These are phyloP conservation scores for Pygoscelis adeliae DNA, from an alignment of 2,113 vertebrate species.

Conservation along the genomic window DNA sequence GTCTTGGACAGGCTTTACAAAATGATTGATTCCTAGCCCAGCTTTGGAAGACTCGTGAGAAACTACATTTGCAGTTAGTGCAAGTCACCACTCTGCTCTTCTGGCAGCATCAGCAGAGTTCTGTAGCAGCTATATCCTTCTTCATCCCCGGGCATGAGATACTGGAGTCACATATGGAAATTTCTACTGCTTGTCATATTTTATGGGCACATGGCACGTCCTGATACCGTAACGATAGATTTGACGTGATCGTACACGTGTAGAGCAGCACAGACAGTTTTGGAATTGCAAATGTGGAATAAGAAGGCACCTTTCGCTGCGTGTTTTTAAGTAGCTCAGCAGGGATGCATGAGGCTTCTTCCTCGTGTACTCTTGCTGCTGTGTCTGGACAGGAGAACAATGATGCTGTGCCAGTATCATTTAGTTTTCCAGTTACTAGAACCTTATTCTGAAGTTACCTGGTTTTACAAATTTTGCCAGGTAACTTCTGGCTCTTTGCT, in stretches of 20 bases:
- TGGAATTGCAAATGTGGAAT: accelerated
- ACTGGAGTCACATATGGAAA: background rate
- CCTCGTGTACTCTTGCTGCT: accelerated
- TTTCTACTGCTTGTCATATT: background rate
- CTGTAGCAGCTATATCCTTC: background rate
- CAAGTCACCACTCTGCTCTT: background rate
- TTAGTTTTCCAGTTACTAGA: background rate
- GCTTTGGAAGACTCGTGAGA: background rate
- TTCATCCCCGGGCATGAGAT: background rate
- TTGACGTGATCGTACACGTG: background rate
- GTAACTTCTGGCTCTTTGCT: background rate
- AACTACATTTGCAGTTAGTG: background rate
- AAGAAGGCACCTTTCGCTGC: background rate
- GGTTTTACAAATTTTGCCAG: background rate
- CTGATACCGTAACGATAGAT: background rate
- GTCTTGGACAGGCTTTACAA: background rate
- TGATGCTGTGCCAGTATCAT: accelerated
- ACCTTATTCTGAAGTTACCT: background rate
- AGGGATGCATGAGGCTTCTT: background rate
- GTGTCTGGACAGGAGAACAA: background rate
- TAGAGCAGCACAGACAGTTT: background rate
- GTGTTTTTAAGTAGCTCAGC: accelerated
- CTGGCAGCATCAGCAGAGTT: background rate
- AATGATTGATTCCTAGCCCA: background rate
- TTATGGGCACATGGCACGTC: background rate